Conservation (phyloP, 2,888 invertebrate species). For the Drosophila fungiperda region DNA sequence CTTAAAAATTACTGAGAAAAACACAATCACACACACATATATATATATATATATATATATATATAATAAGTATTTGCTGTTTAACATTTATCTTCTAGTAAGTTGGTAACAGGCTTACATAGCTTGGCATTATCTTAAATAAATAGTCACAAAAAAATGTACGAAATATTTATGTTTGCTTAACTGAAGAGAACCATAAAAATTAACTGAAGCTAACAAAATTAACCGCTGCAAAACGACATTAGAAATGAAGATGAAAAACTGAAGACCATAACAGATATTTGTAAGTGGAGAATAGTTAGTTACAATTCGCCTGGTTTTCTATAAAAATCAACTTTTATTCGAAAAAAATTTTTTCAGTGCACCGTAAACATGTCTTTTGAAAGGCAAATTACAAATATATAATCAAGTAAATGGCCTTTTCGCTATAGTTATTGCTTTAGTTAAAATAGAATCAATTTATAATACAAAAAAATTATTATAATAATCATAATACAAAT, state of each 20-base stretch:
- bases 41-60: neutral
- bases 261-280: neutral
- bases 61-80: neutral
- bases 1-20: conserved; percentile 26
- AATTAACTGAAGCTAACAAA: neutral
- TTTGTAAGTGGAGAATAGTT: neutral
- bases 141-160: neutral
- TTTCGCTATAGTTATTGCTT: conserved; percentile 7
- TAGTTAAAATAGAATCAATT: conserved; percentile 9
- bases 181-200: neutral
- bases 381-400: conserved; percentile 19
- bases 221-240: neutral
- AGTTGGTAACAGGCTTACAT: conserved; percentile 23
- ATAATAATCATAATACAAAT: neutral
- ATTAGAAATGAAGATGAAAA: neutral
- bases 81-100: conserved; percentile 5
- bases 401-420: conserved; percentile 33
- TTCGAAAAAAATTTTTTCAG: conserved; percentile 43
- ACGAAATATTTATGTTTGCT: neutral
- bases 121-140: conserved; percentile 21
- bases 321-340: conserved; percentile 56
- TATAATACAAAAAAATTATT: neutral
- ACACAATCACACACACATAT: conserved; percentile 19
- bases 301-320: conserved; percentile 23
- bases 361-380: conserved; percentile 11